phyloP scores from a whole-genome alignment of 2,888 invertebrate genomes.

The Caenorhabditis virilis region DNA sequence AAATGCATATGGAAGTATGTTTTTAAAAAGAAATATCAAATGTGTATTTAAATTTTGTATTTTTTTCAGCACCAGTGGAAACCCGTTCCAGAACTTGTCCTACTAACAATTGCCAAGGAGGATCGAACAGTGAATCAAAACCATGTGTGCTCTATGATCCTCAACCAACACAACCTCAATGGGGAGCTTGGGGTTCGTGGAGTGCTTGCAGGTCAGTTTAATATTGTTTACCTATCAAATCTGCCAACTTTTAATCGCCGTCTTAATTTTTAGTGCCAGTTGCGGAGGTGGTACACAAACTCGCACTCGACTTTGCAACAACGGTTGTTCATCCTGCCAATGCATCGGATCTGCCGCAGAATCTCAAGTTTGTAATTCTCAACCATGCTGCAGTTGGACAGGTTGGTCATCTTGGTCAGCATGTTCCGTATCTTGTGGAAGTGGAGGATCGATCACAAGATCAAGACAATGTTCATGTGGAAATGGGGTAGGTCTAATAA shows the following conservation, averaged over 20 bases:
- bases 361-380: conserved; percentile 45
- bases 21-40: neutral
- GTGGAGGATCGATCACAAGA: conserved; percentile 37
- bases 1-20: conserved; percentile 42
- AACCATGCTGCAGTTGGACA: conserved; percentile 48
- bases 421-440: conserved; percentile 46
- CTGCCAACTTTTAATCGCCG: conserved; percentile 8
- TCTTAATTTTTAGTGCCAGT: conserved; percentile 37
- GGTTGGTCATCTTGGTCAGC: conserved; percentile 44
- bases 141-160: conserved; percentile 46
- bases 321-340: conserved; percentile 45
- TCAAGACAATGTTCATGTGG: conserved; percentile 43
- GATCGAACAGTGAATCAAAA: conserved; percentile 40
- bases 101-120: conserved; percentile 43
- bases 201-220: conserved; percentile 39
- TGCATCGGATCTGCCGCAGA: conserved; percentile 43
- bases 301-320: conserved; percentile 48
- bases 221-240: neutral
- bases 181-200: conserved; percentile 42
- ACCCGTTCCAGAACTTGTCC: conserved; percentile 39
- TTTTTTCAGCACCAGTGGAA: conserved; percentile 38
- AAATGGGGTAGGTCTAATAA: conserved; percentile 25
- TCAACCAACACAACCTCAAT: conserved; percentile 42
- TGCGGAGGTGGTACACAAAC: conserved; percentile 49
- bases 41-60: conserved; percentile 2